phyloP scores from a whole-genome alignment of 2,888 invertebrate genomes.

The Drosophila lacicola region DNA sequence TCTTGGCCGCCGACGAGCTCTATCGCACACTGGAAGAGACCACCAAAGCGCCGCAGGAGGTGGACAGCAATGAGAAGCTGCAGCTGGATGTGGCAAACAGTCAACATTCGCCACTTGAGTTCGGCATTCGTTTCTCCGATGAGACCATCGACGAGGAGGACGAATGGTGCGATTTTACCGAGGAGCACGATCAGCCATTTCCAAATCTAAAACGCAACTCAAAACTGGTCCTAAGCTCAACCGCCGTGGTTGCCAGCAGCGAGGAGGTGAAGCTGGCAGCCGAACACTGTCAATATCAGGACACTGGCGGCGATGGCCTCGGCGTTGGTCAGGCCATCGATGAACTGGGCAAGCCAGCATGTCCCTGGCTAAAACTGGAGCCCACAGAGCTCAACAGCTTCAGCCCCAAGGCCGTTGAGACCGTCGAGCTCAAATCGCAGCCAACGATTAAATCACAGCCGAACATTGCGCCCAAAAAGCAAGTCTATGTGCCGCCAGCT shows the following conservation, averaged over 20 bases:
- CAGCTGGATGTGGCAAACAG: conserved; percentile 11
- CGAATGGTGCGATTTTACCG: conserved; percentile 65
- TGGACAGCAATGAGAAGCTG: conserved; percentile 20
- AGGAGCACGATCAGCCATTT: conserved; percentile 55
- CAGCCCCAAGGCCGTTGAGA: background rate
- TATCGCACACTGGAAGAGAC: conserved; percentile 65
- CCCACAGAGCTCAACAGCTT: background rate
- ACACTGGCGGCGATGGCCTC: conserved; percentile 62
- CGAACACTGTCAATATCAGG: conserved; percentile 27
- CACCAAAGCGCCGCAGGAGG: conserved; percentile 29
- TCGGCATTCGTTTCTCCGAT: conserved; percentile 36
- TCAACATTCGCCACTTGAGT: conserved; percentile 25
- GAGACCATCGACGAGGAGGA: conserved; percentile 43
- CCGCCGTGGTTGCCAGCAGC: background rate
- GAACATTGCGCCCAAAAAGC: conserved; percentile 6
- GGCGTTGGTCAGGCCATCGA: conserved; percentile 39
- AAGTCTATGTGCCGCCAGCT: conserved; percentile 66
- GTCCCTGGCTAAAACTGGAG: conserved; percentile 58
- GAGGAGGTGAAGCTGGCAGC: conserved; percentile 10
- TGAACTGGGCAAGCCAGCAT: conserved; percentile 11
- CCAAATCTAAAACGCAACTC: conserved; percentile 22
- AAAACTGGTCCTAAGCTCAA: conserved; percentile 18
- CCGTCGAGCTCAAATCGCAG: background rate
- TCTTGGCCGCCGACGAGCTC: conserved; percentile 62
- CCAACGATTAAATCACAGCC: background rate